Evolutionary conservation across 1,140 invertebrate genomes (phyloP).

Genomic region (Macrobrachium rosenbergii): DNA sequence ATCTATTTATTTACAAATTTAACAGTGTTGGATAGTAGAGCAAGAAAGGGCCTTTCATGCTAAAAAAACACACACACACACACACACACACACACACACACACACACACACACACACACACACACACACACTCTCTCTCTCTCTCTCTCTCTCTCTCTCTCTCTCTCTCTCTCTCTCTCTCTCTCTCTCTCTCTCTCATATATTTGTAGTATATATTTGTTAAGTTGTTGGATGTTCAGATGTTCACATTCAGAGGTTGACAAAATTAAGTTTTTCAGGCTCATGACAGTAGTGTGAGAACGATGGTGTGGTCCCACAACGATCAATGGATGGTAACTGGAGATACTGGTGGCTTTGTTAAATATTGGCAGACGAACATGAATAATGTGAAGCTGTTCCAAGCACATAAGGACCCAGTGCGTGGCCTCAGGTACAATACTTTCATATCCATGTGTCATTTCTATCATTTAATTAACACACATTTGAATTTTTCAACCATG

Average conservation of each 20-base stretch:
- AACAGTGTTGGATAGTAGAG: too few relatives aligned
- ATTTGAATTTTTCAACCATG: neutral
- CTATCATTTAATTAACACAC: constrained; percentile 16
- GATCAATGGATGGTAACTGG: constrained; percentile 99
- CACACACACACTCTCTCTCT: neutral
- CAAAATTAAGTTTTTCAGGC: constrained; percentile 78
- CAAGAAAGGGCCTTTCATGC: too few relatives aligned
- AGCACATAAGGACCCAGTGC: constrained; percentile 99
- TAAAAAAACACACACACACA: too few relatives aligned
- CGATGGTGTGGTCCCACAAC: constrained; percentile 99
- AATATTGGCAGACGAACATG: constrained; percentile 99
- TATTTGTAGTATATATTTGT: constrained; percentile 3
- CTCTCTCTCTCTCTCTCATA: neutral
- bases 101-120: too few relatives aligned
- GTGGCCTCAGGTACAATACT: constrained; percentile 92
- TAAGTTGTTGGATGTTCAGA: too few relatives aligned
- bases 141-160: neutral
- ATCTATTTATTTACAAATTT: too few relatives aligned
- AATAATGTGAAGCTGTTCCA: constrained; percentile 99
- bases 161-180: neutral
- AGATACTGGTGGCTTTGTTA: constrained; percentile 98
- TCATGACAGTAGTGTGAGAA: constrained; percentile 96
- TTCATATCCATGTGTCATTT: constrained; percentile 29
- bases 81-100: too few relatives aligned
- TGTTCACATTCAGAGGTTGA: too few relatives aligned